Conservation (phyloP, 1,140 invertebrate genomes). For the Latrodectus geometricus region DNA sequence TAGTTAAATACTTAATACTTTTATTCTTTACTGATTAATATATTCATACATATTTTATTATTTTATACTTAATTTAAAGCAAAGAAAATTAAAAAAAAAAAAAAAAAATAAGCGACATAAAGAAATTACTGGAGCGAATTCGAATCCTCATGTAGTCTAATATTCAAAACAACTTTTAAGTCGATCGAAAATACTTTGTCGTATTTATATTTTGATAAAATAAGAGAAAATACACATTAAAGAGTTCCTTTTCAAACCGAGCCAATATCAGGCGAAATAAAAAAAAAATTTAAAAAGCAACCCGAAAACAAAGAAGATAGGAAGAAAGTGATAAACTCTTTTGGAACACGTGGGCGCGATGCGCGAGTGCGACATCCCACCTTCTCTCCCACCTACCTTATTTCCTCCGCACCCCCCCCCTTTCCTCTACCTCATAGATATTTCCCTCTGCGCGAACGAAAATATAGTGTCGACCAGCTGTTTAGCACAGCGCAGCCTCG, state of each 20-base stretch:
- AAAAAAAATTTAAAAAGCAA: not conserved
- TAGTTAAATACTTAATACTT: no score
- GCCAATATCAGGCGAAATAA: not conserved
- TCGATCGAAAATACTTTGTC: no score
- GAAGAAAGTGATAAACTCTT: constrained; percentile 40
- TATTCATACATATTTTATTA: no score
- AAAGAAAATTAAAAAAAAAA: no score
- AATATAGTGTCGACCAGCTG: constrained; percentile 52
- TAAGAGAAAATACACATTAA: no score
- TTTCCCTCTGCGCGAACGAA: constrained; percentile 48
- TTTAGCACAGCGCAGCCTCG: constrained; percentile 1
- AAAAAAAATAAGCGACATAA: no score
- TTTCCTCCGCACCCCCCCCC: not conserved
- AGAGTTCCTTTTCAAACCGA: not conserved
- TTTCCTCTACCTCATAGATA: not conserved
- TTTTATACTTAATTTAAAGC: no score
- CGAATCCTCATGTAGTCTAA: no score
- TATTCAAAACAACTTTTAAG: no score
- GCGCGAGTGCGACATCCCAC: constrained; percentile 41
- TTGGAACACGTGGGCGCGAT: constrained; percentile 45
- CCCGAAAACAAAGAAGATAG: not conserved
- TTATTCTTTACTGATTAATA: no score
- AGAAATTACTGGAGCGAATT: no score
- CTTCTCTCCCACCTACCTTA: not conserved
- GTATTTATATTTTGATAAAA: no score